Conservation (phyloP, 1,140 invertebrate species). For the Leptestheria dahalacensis region DNA sequence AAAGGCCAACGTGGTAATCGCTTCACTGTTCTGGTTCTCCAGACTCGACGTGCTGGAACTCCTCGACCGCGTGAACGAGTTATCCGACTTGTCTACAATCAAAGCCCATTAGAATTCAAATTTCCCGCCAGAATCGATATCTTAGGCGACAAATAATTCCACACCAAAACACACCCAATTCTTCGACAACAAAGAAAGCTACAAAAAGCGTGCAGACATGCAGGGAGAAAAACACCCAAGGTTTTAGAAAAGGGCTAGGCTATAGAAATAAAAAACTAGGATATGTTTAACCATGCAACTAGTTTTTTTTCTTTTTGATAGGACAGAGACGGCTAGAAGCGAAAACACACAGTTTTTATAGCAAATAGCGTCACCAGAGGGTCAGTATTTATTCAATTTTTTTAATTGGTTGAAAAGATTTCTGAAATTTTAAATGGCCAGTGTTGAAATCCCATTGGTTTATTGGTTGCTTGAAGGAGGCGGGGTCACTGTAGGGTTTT, state of each 20-base stretch:
- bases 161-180: neutral
- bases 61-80: slow-evolving; percentile 83
- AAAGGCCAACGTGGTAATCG: slow-evolving; percentile 88
- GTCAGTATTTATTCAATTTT: neutral
- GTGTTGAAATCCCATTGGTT: no score
- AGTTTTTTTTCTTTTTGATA: no score
- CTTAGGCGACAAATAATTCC: neutral
- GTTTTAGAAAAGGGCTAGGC: no score
- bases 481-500: no score
- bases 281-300: no score
- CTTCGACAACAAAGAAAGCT: neutral
- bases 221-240: no score
- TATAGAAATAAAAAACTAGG: no score
- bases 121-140: neutral
- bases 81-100: slow-evolving; percentile 92
- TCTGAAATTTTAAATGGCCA: no score
- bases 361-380: neutral
- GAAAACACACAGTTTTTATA: neutral
- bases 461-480: no score
- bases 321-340: no score
- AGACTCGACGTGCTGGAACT: slow-evolving; percentile 94
- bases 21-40: slow-evolving; percentile 89
- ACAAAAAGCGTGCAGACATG: no score
- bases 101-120: slow-evolving; percentile 2
- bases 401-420: neutral